Evolutionary conservation across 2,797 vertebrate genomes (phyloP).

Genomic region (Syngnathus acus): DNA sequence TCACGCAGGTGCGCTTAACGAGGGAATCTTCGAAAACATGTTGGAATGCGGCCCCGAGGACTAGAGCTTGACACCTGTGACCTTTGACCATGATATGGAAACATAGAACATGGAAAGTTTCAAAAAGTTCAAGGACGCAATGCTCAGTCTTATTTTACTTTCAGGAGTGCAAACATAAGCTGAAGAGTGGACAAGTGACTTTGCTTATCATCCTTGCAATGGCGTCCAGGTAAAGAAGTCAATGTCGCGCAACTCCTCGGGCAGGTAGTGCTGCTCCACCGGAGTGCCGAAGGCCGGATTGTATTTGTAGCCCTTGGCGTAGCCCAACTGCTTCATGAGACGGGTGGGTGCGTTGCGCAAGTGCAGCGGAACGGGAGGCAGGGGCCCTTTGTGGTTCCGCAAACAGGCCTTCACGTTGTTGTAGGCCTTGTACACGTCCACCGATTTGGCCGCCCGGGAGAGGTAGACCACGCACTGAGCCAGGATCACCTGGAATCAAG

Average conservation of each 20-base stretch:
- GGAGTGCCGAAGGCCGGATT: slow-evolving; percentile 77
- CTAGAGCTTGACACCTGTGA: too few species aligned
- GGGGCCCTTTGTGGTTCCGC: slow-evolving; percentile 82
- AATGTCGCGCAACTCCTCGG: slow-evolving; percentile 73
- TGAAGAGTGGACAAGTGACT: too few species aligned
- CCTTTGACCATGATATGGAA: too few species aligned
- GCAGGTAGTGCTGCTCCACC: slow-evolving; percentile 88
- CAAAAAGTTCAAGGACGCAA: background rate
- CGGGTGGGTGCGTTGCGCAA: slow-evolving; percentile 86
- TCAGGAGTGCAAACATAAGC: background rate
- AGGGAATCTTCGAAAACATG: too few species aligned
- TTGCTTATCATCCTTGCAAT: slow-evolving; percentile 21
- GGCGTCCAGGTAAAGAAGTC: slow-evolving; percentile 78
- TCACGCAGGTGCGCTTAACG: too few species aligned
- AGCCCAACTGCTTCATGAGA: slow-evolving; percentile 90
- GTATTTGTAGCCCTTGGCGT: slow-evolving; percentile 88
- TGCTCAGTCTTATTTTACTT: background rate
- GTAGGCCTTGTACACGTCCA: slow-evolving; percentile 85
- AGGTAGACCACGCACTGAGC: slow-evolving; percentile 91
- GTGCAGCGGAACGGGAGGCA: slow-evolving; percentile 88
- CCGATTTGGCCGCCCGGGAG: slow-evolving; percentile 86
- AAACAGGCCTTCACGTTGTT: slow-evolving; percentile 81
- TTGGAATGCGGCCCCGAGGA: too few species aligned
- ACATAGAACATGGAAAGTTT: too few species aligned
- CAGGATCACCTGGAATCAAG: slow-evolving; percentile 79